Conservation (phyloP, 2,113 vertebrate species). For the Atrichornis clamosus region DNA sequence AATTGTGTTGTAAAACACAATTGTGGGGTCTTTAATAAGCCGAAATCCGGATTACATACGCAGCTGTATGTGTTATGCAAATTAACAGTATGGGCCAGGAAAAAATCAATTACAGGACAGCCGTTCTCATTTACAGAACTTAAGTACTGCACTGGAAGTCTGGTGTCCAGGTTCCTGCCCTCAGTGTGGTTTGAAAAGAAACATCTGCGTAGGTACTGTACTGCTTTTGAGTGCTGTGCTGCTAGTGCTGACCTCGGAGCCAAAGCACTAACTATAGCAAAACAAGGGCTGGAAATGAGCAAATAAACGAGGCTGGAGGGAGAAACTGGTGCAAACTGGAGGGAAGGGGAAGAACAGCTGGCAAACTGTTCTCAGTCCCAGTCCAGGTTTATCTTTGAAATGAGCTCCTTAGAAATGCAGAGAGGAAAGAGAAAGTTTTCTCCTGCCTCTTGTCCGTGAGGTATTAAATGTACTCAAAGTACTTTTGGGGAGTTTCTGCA, state of each 20-base stretch:
- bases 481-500: neutral
- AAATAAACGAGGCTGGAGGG: neutral
- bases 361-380: rapidly evolving
- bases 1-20: neutral
- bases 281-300: neutral
- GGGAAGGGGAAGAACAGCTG: neutral
- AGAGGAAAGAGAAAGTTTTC: neutral
- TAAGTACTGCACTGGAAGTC: neutral
- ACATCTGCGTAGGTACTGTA: rapidly evolving
- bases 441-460: neutral
- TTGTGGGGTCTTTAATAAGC: neutral
- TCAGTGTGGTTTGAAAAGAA: neutral
- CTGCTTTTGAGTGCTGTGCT: neutral
- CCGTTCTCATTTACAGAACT: neutral
- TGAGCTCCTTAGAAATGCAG: neutral
- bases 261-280: neutral
- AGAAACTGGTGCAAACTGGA: neutral
- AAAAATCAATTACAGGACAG: neutral
- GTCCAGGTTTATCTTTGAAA: neutral
- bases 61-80: neutral
- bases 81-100: neutral
- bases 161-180: neutral
- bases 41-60: neutral
- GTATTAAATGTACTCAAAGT: neutral
- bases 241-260: neutral